A percentile compares a stretch with the other conserved stretches of the same genome.
Evolutionary conservation across 2,888 invertebrate genomes (phyloP).

Genomic region (Drosophila paranaensis): DNA sequence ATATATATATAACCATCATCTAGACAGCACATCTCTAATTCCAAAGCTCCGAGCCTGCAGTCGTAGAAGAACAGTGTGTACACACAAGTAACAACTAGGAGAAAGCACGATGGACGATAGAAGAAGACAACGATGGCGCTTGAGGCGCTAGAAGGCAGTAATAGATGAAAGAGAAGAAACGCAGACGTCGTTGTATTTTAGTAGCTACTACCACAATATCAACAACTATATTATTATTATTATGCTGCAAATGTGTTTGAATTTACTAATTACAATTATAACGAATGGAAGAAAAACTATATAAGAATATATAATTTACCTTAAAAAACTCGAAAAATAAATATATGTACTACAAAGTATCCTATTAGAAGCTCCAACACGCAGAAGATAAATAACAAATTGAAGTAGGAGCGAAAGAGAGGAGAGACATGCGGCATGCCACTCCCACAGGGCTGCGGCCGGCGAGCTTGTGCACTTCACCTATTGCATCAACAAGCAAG

Average conservation of each 20-base stretch:
- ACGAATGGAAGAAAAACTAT: conserved; percentile 64
- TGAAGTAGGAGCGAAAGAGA: conserved; percentile 41
- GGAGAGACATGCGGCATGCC: conserved; percentile 21
- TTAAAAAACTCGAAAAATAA: conserved; percentile 53
- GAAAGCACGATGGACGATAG: conserved; percentile 44
- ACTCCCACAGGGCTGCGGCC: conserved; percentile 71
- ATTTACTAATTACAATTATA: conserved; percentile 80
- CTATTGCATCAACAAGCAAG: conserved; percentile 62
- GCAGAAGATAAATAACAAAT: conserved; percentile 56
- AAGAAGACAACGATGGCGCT: conserved; percentile 45
- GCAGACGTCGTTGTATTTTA: conserved; percentile 57
- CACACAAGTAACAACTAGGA: conserved; percentile 34
- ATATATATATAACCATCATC: conserved; percentile 61
- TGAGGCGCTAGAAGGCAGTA: conserved; percentile 42
- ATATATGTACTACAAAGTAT: conserved; percentile 55
- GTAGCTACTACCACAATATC: conserved; percentile 57
- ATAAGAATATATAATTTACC: conserved; percentile 65
- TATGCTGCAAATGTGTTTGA: conserved; percentile 78
- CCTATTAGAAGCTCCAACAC: conserved; percentile 75
- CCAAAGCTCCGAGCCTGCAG: conserved; percentile 78
- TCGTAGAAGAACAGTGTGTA: conserved; percentile 23
- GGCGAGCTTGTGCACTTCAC: conserved; percentile 69
- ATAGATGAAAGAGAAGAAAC: conserved; percentile 27
- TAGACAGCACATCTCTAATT: conserved; percentile 77
- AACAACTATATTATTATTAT: conserved; percentile 64